These are phyloP conservation scores for Heterohyrax brucei DNA, from an alignment of 2,797 vertebrate genomes.

Conservation along the genomic window DNA sequence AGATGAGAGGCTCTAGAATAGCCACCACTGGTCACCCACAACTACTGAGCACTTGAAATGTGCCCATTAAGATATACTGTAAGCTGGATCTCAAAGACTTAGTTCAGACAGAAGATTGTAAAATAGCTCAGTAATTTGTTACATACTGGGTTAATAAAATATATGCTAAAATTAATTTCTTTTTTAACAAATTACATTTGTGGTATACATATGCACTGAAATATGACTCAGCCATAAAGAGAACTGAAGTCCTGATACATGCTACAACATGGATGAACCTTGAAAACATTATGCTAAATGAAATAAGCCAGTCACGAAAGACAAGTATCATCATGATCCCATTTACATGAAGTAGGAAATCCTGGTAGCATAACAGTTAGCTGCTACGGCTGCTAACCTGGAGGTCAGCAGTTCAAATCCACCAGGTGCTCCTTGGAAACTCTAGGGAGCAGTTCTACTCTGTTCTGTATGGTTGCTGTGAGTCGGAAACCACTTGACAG, in stretches of 20 bases:
- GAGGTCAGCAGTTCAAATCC: too few relatives aligned
- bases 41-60: neutral
- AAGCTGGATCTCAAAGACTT: neutral
- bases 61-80: neutral
- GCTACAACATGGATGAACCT: neutral
- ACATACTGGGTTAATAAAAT: conserved; percentile 14
- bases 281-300: neutral
- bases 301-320: neutral
- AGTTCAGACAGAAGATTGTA: neutral
- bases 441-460: too few relatives aligned
- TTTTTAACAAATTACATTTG: neutral
- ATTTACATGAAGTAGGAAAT: too few relatives aligned
- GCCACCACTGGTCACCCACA: neutral
- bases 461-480: too few relatives aligned
- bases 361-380: too few relatives aligned
- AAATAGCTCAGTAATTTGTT: neutral
- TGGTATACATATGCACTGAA: neutral
- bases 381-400: too few relatives aligned
- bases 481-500: too few relatives aligned
- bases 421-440: too few relatives aligned
- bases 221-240: neutral
- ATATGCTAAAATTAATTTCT: conserved; percentile 40
- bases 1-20: neutral
- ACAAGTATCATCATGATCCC: neutral
- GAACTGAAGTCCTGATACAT: neutral